Evolutionary conservation across 2,888 invertebrate genomes (phyloP).

Genomic region (Aleiodes alternator): DNA sequence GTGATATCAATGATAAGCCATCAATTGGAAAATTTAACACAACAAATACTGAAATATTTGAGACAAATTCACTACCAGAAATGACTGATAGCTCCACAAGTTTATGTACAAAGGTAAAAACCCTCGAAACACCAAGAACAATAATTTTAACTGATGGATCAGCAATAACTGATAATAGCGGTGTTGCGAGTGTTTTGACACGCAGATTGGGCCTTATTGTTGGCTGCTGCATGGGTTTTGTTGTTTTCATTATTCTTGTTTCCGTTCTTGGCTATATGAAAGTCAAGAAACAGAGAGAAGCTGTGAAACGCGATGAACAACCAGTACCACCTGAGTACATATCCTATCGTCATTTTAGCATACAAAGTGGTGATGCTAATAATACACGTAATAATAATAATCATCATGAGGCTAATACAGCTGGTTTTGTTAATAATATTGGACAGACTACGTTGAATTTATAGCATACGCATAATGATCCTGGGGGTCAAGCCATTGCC

Average conservation of each 20-base stretch:
- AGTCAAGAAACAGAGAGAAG: constrained; percentile 87
- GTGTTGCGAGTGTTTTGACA: constrained; percentile 86
- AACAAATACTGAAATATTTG: constrained; percentile 75
- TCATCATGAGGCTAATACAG: constrained; percentile 58
- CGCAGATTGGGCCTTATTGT: constrained; percentile 89
- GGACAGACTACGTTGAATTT: constrained; percentile 59
- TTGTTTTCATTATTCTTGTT: constrained; percentile 89
- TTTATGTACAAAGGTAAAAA: constrained; percentile 86
- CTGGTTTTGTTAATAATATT: constrained; percentile 65
- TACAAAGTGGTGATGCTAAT: constrained; percentile 80
- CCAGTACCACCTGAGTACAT: constrained; percentile 87
- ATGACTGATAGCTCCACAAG: constrained; percentile 84
- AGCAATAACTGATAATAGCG: constrained; percentile 75
- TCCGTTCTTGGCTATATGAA: constrained; percentile 91
- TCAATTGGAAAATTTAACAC: constrained; percentile 63
- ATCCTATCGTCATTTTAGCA: constrained; percentile 85
- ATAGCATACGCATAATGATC: constrained; percentile 37
- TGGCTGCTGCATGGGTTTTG: constrained; percentile 90
- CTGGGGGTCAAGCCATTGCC: constrained; percentile 31
- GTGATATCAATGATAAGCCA: constrained; percentile 75
- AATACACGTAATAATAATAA: constrained; percentile 52
- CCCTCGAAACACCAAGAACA: constrained; percentile 82
- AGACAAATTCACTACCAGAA: constrained; percentile 78
- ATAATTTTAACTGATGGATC: constrained; percentile 74
- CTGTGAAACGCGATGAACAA: constrained; percentile 84